Evolutionary conservation across 2,113 vertebrate genomes (phyloP).

Genomic region (Pandion haliaetus): DNA sequence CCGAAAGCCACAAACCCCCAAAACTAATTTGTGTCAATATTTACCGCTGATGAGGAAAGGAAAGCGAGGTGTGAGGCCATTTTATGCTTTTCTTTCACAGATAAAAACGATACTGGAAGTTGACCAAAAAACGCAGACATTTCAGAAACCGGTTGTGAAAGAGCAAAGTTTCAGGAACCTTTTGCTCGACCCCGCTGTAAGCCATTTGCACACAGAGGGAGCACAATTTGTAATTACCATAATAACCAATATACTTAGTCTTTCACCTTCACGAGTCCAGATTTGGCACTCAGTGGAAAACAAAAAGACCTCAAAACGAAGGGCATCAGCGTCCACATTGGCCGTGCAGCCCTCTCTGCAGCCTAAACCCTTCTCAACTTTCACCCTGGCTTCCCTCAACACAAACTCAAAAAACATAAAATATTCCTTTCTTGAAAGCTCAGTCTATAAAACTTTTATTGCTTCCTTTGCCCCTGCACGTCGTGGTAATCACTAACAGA

Average conservation of each 20-base stretch:
- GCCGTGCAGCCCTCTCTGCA: not conserved
- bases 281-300: not conserved
- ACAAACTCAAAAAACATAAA: not conserved
- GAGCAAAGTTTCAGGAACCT: conserved; percentile 4
- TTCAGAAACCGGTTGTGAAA: conserved; percentile 5
- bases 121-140: not conserved
- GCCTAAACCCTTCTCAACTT: not conserved
- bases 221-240: not conserved
- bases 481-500: not conserved
- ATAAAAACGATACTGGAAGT: conserved; percentile 23
- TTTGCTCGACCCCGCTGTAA: not conserved
- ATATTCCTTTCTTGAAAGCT: conserved; percentile 22
- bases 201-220: not conserved
- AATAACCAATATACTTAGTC: not conserved
- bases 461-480: conserved; percentile 32
- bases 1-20: not conserved
- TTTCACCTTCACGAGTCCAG: not conserved
- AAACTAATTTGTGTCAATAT: not conserved
- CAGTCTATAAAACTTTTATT: conserved; percentile 53
- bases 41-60: not conserved
- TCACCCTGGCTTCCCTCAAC: not conserved
- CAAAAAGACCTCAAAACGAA: not conserved
- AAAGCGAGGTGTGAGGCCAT: not conserved
- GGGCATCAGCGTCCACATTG: not conserved
- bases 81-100: not conserved